Percentiles rank a stretch among this genome's conserved stretches.
Conservation (phyloP, 2,113 vertebrate species). For the Phalacrocorax pelagicus region DNA sequence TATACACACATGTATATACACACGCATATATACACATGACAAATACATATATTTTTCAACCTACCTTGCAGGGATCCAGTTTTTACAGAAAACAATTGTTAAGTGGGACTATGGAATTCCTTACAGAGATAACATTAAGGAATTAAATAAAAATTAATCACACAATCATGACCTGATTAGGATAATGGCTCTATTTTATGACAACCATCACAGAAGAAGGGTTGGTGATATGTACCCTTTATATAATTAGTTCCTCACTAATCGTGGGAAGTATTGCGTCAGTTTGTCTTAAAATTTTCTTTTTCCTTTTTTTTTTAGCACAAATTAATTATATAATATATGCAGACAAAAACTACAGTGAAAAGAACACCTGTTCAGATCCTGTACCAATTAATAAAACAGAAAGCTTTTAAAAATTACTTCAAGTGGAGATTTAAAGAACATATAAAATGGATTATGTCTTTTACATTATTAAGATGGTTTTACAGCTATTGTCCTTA, state of each 20-base stretch:
- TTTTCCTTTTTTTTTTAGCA: background rate
- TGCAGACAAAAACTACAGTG: background rate
- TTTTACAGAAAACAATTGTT: background rate
- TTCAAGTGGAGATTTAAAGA: background rate
- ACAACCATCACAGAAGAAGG: background rate
- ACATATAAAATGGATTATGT: background rate
- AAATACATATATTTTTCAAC: background rate
- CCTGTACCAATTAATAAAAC: background rate
- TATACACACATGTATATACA: background rate
- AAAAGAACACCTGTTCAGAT: background rate
- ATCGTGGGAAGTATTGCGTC: background rate
- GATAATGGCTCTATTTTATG: background rate
- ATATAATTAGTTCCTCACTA: background rate
- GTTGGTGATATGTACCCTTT: background rate
- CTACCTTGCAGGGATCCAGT: background rate
- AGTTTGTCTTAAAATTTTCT: background rate
- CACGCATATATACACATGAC: background rate
- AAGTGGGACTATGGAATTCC: background rate
- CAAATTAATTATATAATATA: background rate
- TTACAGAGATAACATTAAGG: background rate
- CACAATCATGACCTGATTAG: background rate
- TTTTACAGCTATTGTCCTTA: background rate
- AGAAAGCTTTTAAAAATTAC: background rate
- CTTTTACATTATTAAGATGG: background rate
- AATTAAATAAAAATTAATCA: background rate